Evolutionary conservation across 2,113 vertebrate species (phyloP).

Genomic region (Hyla sarda): DNA sequence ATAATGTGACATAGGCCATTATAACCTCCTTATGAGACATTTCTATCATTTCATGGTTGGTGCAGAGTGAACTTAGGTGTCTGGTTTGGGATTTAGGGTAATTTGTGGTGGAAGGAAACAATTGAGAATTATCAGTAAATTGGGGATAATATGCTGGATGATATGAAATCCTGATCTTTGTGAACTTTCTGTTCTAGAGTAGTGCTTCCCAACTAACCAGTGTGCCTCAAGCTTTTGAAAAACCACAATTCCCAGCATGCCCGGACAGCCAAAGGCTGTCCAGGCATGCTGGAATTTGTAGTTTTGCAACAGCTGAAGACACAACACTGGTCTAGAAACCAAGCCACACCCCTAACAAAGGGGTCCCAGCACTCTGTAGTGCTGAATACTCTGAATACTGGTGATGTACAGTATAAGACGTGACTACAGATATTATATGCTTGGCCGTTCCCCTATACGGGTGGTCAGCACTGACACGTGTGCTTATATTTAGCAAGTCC

Average conservation of each 20-base stretch:
- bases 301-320: too few relatives aligned
- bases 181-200: background rate
- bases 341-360: background rate
- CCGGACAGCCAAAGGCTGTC: too few relatives aligned
- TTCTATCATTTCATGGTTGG: background rate
- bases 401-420: too few relatives aligned
- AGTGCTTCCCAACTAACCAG: too few relatives aligned
- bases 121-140: background rate
- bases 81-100: too few relatives aligned
- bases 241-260: too few relatives aligned
- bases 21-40: background rate
- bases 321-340: too few relatives aligned
- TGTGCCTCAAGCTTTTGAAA: too few relatives aligned
- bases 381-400: too few relatives aligned
- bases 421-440: background rate
- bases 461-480: background rate
- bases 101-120: background rate
- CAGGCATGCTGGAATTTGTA: too few relatives aligned
- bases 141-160: background rate
- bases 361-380: too few relatives aligned
- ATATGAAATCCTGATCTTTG: background rate
- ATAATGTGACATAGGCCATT: background rate
- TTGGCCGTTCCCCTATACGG: background rate
- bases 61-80: background rate
- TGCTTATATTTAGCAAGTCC: constrained; percentile 38